Conservation (phyloP, 2,113 vertebrate genomes). For the Nerophis lumbriciformis region DNA sequence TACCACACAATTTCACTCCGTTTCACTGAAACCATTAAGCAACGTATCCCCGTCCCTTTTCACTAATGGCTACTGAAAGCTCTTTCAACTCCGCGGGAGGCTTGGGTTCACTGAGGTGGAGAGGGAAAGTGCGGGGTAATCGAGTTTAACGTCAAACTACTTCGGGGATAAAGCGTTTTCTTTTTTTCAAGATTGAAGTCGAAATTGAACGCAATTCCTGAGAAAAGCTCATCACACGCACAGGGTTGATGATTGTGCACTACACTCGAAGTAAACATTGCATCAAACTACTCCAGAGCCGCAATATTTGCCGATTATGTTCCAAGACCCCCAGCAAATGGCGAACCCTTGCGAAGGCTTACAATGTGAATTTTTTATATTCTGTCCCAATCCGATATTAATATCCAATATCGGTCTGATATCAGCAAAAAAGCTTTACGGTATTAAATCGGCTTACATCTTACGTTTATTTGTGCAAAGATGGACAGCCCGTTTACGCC, state of each 20-base stretch:
- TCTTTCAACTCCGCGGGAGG: slow-evolving; percentile 10
- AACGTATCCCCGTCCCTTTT: slow-evolving; percentile 1
- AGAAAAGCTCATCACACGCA: slow-evolving; percentile 12
- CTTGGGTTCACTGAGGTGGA: background rate
- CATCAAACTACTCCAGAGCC: background rate
- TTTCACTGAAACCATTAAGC: background rate
- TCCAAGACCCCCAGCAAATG: too few relatives aligned
- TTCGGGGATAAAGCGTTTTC: slow-evolving; percentile 11
- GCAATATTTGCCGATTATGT: too few relatives aligned
- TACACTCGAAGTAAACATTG: background rate
- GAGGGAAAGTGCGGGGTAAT: slow-evolving; percentile 27
- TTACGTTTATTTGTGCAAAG: too few relatives aligned
- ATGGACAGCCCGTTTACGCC: too few relatives aligned
- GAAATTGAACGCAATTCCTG: slow-evolving; percentile 34
- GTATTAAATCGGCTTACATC: too few relatives aligned
- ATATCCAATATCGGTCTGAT: too few relatives aligned
- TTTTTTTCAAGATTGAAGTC: slow-evolving; percentile 26
- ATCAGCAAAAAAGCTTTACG: too few relatives aligned
- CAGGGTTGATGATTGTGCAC: slow-evolving; percentile 1
- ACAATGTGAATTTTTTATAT: too few relatives aligned
- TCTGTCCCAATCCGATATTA: too few relatives aligned
- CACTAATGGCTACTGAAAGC: slow-evolving; percentile 4
- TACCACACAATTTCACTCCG: background rate
- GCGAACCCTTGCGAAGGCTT: too few relatives aligned
- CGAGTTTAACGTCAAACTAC: slow-evolving; percentile 32